Evolutionary conservation across 2,888 invertebrate species (phyloP), one percentile per base, ranked within the genome.

Genomic region (Macrophya alboannulata): DNA sequence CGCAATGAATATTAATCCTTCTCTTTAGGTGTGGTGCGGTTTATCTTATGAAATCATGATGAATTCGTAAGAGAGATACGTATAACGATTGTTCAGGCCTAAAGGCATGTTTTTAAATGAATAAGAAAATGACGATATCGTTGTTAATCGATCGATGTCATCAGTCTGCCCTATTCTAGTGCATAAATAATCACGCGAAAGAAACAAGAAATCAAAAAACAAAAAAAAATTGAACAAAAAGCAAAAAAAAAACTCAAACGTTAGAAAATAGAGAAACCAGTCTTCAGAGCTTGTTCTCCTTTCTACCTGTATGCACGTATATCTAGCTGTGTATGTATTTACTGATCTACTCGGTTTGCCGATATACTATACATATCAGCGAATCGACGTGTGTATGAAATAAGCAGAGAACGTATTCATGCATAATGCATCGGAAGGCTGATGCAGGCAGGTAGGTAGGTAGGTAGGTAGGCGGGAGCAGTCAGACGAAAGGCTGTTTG

Each of bases 381-480:
- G 48, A 74, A 48, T 74, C 45, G 45, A 74, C 45, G 74, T 48
- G 45, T 48, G 74, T 45, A 74, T 74, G 45, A 45, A 74, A 74
- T 74, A 21, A 74, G 45, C 72, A 31, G 77, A 55, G 55, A 51
- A 55, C 55, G 77, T 77, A 77, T 55, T 77, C 77, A 55, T 77
- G 77, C 77, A 77, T 77, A 55, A 55, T 77, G 55, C 77, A 77
- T 51, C 17, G 15, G 9, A 55, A 37, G 15, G 25, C 68, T 37
- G 68, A 68, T 68, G 68, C 68, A 68, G 62, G 25, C 12, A 62
- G 48, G 12, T 15, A 40, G 31, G 71, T 71, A 40, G 65, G n/a
- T 31, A 31, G 31, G 25, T 12, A 25, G 31, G 40, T 71, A 40
- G 71, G 71, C 40, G 71, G 37, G 25, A 40, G 71, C 17, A 71